Evolutionary conservation across 2,797 vertebrate species (phyloP), one percentile per base, ranked within the genome.

Genomic region (Hoplostethus atlanticus): DNA sequence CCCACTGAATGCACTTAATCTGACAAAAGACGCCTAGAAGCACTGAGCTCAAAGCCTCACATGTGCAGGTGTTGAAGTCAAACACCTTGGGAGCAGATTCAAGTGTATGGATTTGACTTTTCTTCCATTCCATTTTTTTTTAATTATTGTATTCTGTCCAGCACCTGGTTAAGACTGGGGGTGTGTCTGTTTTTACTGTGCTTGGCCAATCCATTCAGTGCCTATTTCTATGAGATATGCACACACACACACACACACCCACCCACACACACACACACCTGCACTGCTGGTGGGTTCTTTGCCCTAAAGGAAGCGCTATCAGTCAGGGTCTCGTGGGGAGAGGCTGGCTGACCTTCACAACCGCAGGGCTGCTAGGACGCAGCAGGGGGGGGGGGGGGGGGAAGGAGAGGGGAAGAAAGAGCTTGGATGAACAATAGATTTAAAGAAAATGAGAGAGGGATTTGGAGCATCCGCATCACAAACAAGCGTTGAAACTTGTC

Each of bases 281-380:
- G 25, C 44, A 64, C 16, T 55, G 64, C 38, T 59, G 5, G 38
- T 71, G 52, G 69, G 21, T 64, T 70, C 51, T 47, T 77, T 21
- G 55, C 54, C 56, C 55, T 34, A 68, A 68, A 78, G 77, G 65
- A 64, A 76, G 59, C 2, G 28, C 72, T 70, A 58, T 75, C 76
- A 75, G 56, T 77, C 70, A 70, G 67, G 47, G 73, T 71, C 13
- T n/a, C 55, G 58, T 66, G 68, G n/a, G 47, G 47, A 68, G 48
- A 74, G 40, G 65, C 59, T 69, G 50, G 38, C 12, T 55, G 80
- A 81, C 80, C 80, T 84, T 78, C 77, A 83, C 34, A 73, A 25
- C 52, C 66, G 44, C 66, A 57, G 58, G 53, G 70, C 67, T 50
- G 68, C 70, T 30, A 47, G 66, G 70, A 71, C 65, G 80, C 75